Evolutionary conservation across 2,113 vertebrate species (phyloP).

Genomic region (Prochilodus magdalenae): DNA sequence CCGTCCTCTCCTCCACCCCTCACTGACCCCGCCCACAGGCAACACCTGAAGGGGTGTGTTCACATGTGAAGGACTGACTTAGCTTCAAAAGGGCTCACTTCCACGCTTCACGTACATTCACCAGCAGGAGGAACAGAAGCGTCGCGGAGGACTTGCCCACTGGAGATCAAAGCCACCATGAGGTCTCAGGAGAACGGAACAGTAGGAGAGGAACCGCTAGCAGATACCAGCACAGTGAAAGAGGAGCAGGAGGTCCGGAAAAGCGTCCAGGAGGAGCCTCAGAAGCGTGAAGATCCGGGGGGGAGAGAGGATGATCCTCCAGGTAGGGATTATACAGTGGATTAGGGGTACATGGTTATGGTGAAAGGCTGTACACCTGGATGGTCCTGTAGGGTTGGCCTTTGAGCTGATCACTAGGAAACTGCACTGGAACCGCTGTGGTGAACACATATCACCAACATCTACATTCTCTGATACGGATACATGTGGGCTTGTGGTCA

Average conservation of each 20-base stretch:
- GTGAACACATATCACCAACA: no score
- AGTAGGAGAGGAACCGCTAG: neutral
- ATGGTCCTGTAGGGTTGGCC: neutral
- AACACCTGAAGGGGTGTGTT: neutral
- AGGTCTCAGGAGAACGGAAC: neutral
- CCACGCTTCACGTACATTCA: constrained; percentile 22
- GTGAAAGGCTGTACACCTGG: no score
- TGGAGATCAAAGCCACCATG: neutral
- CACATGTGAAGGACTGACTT: constrained; percentile 12
- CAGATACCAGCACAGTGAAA: neutral
- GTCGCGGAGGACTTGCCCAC: neutral
- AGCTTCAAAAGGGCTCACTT: neutral
- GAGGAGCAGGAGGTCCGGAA: constrained; percentile 21
- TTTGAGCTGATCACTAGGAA: no score
- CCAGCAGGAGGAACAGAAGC: neutral
- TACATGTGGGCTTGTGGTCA: no score
- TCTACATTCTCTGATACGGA: no score
- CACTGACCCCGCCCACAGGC: neutral
- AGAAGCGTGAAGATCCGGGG: constrained; percentile 51
- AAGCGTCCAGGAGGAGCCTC: constrained; percentile 44
- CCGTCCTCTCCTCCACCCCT: neutral
- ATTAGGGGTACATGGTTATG: no score
- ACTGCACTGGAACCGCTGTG: neutral
- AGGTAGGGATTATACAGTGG: neutral
- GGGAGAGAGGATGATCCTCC: constrained; percentile 45